Conservation (phyloP, 2,113 vertebrate genomes). For the Spea multiplicata region DNA sequence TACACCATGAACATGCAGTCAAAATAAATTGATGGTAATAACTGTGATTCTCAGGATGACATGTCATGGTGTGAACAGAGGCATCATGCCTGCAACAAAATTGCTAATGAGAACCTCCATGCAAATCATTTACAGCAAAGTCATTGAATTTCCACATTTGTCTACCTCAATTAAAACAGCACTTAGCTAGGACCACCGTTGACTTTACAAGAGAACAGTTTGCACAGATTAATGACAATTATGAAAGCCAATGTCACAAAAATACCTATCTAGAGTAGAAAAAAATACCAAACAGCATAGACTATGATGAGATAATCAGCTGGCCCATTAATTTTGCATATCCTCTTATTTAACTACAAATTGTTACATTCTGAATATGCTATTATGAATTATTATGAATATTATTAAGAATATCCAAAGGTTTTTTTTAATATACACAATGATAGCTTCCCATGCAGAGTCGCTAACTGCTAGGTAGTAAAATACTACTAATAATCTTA, state of each 20-base stretch:
- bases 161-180: constrained; percentile 38
- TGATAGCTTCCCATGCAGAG: no score
- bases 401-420: no score
- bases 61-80: constrained; percentile 32
- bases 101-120: constrained; percentile 39
- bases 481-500: no score
- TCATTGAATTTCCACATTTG: constrained; percentile 26
- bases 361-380: no score
- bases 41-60: constrained; percentile 43
- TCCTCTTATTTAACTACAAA: no score
- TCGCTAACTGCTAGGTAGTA: no score
- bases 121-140: constrained; percentile 30
- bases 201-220: constrained; percentile 18
- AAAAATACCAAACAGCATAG: neutral
- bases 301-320: no score
- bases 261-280: neutral
- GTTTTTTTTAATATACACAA: no score
- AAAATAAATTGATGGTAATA: constrained; percentile 48
- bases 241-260: neutral
- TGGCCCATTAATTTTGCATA: no score
- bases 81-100: constrained; percentile 13
- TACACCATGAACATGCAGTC: constrained; percentile 40
- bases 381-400: no score
- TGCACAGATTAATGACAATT: neutral
- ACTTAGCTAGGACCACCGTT: constrained; percentile 19